These are phyloP conservation scores for Misgurnus mizolepis DNA, from an alignment of 2,113 vertebrate species.

Conservation along the genomic window DNA sequence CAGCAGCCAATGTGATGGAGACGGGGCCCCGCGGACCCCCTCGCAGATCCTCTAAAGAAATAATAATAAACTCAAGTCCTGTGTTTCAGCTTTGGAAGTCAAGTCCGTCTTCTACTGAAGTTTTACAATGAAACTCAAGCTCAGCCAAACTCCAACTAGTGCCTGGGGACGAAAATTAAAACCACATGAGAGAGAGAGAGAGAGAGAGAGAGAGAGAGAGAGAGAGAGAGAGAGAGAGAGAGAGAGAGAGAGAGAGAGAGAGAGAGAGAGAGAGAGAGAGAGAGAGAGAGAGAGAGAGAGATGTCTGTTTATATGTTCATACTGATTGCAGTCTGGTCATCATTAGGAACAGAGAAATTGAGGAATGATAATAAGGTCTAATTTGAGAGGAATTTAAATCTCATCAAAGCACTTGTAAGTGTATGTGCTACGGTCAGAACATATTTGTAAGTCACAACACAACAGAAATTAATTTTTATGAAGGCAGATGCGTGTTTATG, in stretches of 20 bases:
- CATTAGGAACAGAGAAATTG: slow-evolving; percentile 71
- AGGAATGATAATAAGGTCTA: slow-evolving; percentile 78
- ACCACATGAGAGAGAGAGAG: slow-evolving; percentile 65
- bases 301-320: slow-evolving; percentile 62
- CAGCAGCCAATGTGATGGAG: neutral
- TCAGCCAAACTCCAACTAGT: slow-evolving; percentile 62
- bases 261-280: slow-evolving; percentile 18
- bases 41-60: slow-evolving; percentile 33
- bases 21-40: neutral
- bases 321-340: slow-evolving; percentile 74
- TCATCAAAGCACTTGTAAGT: slow-evolving; percentile 38
- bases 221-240: slow-evolving; percentile 28
- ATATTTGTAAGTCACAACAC: slow-evolving; percentile 4
- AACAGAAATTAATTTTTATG: neutral
- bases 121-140: slow-evolving; percentile 49
- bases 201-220: slow-evolving; percentile 22
- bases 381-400: slow-evolving; percentile 71
- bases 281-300: slow-evolving; percentile 34
- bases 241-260: slow-evolving; percentile 32
- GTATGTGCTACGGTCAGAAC: slow-evolving; percentile 11
- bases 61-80: slow-evolving; percentile 45
- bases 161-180: slow-evolving; percentile 72
- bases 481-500: neutral
- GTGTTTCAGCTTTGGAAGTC: slow-evolving; percentile 37
- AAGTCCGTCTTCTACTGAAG: slow-evolving; percentile 36